Evolutionary conservation across 2,888 invertebrate genomes (phyloP).

Genomic region (Phania funesta): DNA sequence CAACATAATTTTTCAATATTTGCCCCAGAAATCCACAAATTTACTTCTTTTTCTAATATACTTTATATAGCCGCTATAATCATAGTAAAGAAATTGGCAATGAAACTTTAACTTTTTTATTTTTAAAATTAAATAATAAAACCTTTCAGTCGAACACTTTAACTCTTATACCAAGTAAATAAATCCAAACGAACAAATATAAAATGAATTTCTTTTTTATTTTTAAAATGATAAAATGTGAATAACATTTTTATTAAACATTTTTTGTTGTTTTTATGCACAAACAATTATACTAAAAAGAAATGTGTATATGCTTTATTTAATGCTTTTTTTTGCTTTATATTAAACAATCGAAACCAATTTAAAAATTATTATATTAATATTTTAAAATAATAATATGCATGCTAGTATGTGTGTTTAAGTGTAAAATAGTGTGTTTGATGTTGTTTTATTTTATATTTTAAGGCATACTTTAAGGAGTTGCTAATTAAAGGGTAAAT

Average conservation of each 20-base stretch:
- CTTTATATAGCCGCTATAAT: no score
- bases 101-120: no score
- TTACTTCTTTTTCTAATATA: no score
- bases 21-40: no score
- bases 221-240: slow-evolving; percentile 44
- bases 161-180: neutral
- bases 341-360: slow-evolving; percentile 18
- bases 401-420: slow-evolving; percentile 37
- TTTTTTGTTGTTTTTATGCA: slow-evolving; percentile 32
- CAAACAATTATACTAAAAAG: slow-evolving; percentile 37
- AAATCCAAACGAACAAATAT: slow-evolving; percentile 12
- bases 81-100: no score
- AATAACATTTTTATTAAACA: slow-evolving; percentile 55
- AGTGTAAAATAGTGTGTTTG: neutral
- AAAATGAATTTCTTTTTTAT: slow-evolving; percentile 11
- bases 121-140: no score
- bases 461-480: slow-evolving; percentile 31
- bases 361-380: slow-evolving; percentile 58
- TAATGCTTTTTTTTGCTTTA: slow-evolving; percentile 30
- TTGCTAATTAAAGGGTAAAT: slow-evolving; percentile 40
- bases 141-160: slow-evolving; percentile 49
- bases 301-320: slow-evolving; percentile 49
- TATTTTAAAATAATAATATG: slow-evolving; percentile 55
- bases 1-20: no score
- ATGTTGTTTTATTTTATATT: neutral